These are phyloP conservation scores for Sinosuthora webbiana DNA, from an alignment of 2,113 vertebrate species.

Conservation along the genomic window DNA sequence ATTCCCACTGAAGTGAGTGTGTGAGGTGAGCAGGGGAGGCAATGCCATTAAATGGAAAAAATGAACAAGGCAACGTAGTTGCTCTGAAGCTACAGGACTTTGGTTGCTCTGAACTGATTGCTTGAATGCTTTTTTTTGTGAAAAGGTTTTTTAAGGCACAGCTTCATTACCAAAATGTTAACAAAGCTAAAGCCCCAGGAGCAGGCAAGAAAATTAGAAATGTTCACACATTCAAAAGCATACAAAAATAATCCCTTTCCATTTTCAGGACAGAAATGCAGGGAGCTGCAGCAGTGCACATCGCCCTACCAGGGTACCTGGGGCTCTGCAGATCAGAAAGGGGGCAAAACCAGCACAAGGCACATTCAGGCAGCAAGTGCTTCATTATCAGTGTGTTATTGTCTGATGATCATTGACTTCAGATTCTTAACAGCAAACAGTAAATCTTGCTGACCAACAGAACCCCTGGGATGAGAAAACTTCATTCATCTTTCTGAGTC, in stretches of 20 bases:
- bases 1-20: background rate
- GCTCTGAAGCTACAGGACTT: background rate
- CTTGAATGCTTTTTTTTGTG: background rate
- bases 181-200: background rate
- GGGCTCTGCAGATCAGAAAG: background rate
- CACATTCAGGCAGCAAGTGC: background rate
- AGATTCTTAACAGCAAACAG: background rate
- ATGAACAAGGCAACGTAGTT: background rate
- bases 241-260: background rate
- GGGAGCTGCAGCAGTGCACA: background rate
- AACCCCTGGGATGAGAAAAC: background rate
- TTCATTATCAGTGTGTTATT: slow-evolving; percentile 49
- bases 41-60: background rate
- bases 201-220: slow-evolving; percentile 51
- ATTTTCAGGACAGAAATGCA: background rate
- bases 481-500: background rate
- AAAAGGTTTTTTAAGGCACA: background rate
- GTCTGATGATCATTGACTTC: background rate
- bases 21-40: background rate
- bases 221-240: background rate
- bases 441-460: slow-evolving; percentile 15
- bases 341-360: background rate
- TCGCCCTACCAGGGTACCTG: background rate
- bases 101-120: background rate
- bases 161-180: slow-evolving; percentile 51